These are phyloP conservation scores for Silurus asotus DNA, from an alignment of 2,113 vertebrate species.

Conservation along the genomic window DNA sequence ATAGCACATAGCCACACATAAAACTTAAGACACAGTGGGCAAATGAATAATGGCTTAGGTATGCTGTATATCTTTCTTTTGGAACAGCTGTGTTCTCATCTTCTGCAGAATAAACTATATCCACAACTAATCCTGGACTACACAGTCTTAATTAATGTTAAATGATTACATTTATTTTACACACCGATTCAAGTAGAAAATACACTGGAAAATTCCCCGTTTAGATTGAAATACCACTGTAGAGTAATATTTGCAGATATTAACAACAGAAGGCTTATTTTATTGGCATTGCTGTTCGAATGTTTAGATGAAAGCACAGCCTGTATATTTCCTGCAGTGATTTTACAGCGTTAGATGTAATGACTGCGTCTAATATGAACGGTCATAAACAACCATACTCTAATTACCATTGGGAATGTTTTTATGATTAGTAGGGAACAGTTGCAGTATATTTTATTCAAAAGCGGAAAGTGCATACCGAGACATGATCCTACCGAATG, in stretches of 20 bases:
- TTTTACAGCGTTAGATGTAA: too few relatives aligned
- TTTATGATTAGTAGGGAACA: neutral
- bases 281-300: neutral
- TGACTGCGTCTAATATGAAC: neutral
- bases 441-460: neutral
- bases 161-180: neutral
- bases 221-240: neutral
- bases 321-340: too few relatives aligned
- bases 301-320: neutral
- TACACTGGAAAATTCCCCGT: neutral
- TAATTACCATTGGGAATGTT: neutral
- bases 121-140: neutral
- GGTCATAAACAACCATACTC: neutral
- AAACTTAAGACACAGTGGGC: neutral
- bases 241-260: neutral
- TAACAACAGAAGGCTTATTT: neutral
- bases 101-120: neutral
- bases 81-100: neutral
- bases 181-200: neutral
- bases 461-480: neutral
- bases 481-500: neutral
- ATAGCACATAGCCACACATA: neutral
- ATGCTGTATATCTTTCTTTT: slow-evolving; percentile 3
- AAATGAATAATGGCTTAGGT: slow-evolving; percentile 5
- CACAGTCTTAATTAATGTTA: neutral